A percentile compares a stretch with the other conserved stretches of the same genome.
These are phyloP conservation scores for Amia ocellicauda DNA, from an alignment of 2,113 vertebrate species.

Conservation along the genomic window DNA sequence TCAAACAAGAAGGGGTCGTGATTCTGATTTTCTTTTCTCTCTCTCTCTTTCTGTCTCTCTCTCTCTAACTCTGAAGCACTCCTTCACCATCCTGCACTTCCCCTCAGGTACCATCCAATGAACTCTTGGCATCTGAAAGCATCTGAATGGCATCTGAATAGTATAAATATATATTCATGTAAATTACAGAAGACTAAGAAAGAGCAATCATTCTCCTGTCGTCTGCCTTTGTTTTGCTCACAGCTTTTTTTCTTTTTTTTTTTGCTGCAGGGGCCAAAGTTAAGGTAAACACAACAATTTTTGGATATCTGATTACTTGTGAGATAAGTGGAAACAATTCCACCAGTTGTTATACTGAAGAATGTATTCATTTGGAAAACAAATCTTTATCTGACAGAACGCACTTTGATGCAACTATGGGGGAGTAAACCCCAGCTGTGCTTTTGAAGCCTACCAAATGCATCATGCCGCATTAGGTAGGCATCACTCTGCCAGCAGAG, in stretches of 20 bases:
- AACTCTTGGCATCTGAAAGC: too few species aligned
- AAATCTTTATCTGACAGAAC: constrained; percentile 37
- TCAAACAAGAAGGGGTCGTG: not conserved
- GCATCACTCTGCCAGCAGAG: constrained; percentile 62
- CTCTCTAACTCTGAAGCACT: not conserved
- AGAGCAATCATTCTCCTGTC: too few species aligned
- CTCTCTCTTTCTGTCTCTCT: not conserved
- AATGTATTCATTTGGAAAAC: constrained; percentile 18
- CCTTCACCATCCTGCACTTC: not conserved
- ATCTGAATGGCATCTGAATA: too few species aligned
- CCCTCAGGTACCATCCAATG: too few species aligned
- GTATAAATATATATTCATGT: too few species aligned
- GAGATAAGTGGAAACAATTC: constrained; percentile 36
- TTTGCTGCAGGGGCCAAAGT: constrained; percentile 37
- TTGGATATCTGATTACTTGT: constrained; percentile 45
- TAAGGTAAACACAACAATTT: constrained; percentile 35
- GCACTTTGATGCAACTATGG: constrained; percentile 45
- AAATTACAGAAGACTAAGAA: too few species aligned
- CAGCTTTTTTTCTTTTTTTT: too few species aligned
- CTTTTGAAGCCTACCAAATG: constrained; percentile 51
- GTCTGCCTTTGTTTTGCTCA: too few species aligned
- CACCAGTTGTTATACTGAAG: constrained; percentile 17
- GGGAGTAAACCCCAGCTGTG: constrained; percentile 50
- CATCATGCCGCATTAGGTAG: constrained; percentile 68
- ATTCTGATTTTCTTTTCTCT: not conserved